A percentile compares a stretch with the other conserved stretches of the same genome.
Evolutionary conservation across 2,113 vertebrate genomes (phyloP).

Genomic region (Solea solea): DNA sequence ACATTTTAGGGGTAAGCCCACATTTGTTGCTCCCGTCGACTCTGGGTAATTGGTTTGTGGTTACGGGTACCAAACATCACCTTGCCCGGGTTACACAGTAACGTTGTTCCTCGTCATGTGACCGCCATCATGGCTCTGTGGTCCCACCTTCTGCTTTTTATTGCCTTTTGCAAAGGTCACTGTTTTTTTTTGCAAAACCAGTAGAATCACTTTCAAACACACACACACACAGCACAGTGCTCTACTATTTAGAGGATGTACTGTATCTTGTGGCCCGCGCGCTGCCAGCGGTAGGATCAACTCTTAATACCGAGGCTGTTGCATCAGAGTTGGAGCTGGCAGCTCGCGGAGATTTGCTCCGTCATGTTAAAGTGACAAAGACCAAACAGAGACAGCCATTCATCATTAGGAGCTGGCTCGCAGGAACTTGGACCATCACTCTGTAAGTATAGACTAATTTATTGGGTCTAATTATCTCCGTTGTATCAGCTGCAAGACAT

Average conservation of each 20-base stretch:
- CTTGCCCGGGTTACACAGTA: slow-evolving; percentile 3
- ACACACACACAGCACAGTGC: not conserved
- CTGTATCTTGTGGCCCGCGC: slow-evolving; percentile 24
- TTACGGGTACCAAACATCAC: slow-evolving; percentile 31
- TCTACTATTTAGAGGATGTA: slow-evolving; percentile 16
- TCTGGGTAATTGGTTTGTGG: slow-evolving; percentile 52
- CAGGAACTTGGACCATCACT: slow-evolving; percentile 28
- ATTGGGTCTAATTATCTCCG: slow-evolving; percentile 24
- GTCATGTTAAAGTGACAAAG: slow-evolving; percentile 52
- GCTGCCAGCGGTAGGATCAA: slow-evolving; percentile 45
- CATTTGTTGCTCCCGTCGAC: slow-evolving; percentile 70
- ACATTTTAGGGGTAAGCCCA: slow-evolving; percentile 78
- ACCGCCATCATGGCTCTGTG: slow-evolving; percentile 36
- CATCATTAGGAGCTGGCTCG: slow-evolving; percentile 32
- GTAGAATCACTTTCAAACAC: slow-evolving; percentile 16
- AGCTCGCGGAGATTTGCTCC: slow-evolving; percentile 35
- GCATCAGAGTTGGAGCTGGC: slow-evolving; percentile 42
- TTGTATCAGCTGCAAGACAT: slow-evolving; percentile 13
- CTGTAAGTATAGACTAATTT: slow-evolving; percentile 38
- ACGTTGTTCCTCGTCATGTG: slow-evolving; percentile 44
- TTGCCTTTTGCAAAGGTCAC: slow-evolving; percentile 17
- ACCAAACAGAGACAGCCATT: slow-evolving; percentile 46
- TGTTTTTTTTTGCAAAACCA: slow-evolving; percentile 19
- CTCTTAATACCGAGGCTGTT: slow-evolving; percentile 43
- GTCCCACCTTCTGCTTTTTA: slow-evolving; percentile 12